Base-by-base conservation (phyloP, 2,113 vertebrate genomes). In the Cromileptes altivelis region DNA sequence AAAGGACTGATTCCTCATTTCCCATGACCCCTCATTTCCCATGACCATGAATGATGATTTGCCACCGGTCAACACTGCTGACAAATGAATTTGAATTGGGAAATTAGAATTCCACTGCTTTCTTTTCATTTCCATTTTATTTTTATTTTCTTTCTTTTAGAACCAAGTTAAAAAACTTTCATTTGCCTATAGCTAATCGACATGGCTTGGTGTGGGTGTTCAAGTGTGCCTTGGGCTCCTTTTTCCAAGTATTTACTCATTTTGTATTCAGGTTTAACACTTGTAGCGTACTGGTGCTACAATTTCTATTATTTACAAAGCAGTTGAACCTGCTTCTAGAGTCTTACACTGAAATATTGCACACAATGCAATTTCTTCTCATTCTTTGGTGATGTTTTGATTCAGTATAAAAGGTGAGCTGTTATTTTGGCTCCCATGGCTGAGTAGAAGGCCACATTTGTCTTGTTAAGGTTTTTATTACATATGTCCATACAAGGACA, bases 401-500 rank as follows among this genome's bases (percentile, higher is more conserved):
- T 52, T 27, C 40, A 75, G 50, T 72, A 80, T 70, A 6, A 19
- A 21, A n/a, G 55, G 75, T 62, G 15, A 12, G 25, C 70, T 47
- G 0, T 55, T 4, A 19, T 25, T 74, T 69, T 71, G 78, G n/a
- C 45, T 52, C n/a, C n/a, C 30, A 61, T 7, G 6, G 12, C 56
- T 74, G 0, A 75, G 47, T 47, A 64, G 21, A 63, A 52, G 60
- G 42, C 27, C 30, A 74, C 21, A 61, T 25, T 23, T 40, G 25
- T 82, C 47, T 70, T 45, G 50, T 61, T 15, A 2, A 67, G 1
- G 6, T 58, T 55, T 70, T 52, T 4, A 10, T 25, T 53, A 30
- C 23, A 27, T 23, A 4, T 64, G 30, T 6, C 86, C 80, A 73
- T 84, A 88, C 45, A 90, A 77, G 83, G 78, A 62, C 6, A 84